Evolutionary conservation across 1,140 invertebrate species (phyloP).

Genomic region (Drosophila paulistorum): DNA sequence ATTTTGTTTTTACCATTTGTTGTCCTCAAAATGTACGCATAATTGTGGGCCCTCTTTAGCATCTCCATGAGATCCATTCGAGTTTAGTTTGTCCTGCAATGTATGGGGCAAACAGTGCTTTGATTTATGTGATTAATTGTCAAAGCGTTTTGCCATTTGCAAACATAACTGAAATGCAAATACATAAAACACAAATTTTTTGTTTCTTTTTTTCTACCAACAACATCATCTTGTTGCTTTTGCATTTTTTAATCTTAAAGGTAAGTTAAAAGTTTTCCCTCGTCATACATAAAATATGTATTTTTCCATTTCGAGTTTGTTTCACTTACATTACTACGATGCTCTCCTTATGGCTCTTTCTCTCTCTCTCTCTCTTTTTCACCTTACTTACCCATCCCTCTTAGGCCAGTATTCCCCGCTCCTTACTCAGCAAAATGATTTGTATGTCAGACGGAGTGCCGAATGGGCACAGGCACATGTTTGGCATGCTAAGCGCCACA

Average conservation of each 20-base stretch:
- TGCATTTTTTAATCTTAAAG: conserved; percentile 20
- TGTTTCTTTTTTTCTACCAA: not conserved
- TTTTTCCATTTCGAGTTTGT: conserved; percentile 37
- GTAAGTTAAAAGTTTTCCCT: conserved; percentile 36
- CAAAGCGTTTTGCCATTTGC: conserved; percentile 59
- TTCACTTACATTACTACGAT: conserved; percentile 52
- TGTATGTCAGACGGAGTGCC: conserved; percentile 65
- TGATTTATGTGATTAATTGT: conserved; percentile 75
- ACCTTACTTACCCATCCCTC: not conserved
- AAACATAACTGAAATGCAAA: conserved; percentile 66
- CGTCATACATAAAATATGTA: conserved; percentile 17
- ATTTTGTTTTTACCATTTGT: conserved; percentile 41
- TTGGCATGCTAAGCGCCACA: conserved; percentile 63
- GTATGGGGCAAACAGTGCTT: conserved; percentile 41
- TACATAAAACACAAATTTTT: conserved; percentile 30
- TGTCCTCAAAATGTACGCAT: conserved; percentile 50
- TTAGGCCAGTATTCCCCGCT: conserved; percentile 4
- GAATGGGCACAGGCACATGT: conserved; percentile 55
- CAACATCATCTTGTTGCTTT: conserved; percentile 8
- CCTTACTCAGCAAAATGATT: conserved; percentile 70
- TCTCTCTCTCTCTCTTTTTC: conserved; percentile 13
- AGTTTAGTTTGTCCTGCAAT: conserved; percentile 52
- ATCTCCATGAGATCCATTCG: not conserved
- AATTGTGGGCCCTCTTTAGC: conserved; percentile 37
- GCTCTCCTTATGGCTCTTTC: not conserved